Base-by-base conservation (phyloP, 2,888 invertebrate genomes). In the Apodemia mormo region DNA sequence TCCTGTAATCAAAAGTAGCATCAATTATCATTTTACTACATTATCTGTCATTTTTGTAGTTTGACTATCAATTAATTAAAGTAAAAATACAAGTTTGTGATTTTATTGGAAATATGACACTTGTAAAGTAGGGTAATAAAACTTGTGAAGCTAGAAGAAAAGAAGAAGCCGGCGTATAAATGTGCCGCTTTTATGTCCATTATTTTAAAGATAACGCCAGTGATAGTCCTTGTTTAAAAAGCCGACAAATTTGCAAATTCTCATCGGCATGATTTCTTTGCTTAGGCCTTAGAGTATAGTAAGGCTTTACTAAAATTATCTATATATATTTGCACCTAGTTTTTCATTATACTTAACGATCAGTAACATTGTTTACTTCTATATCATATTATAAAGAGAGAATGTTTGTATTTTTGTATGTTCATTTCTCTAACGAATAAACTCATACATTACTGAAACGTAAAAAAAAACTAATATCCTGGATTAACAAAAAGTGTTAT, bases 41-140 rank as follows among this genome's bases (percentile, higher is more conserved):
- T 49, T 49, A 49, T 49, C 49, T 49, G 49, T 49, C 49, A 49
- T 49, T 49, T 49, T 49, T 6, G 49, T 49, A 54, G 54, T 22
- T 22, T n/a, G 22, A 22, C 54, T 54, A 54, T 54, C 54, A 54
- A 54, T 54, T 54, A 54, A 54, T 54, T 54, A 54, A 54, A 54
- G 54, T 54, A 54, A 54, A 49, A 54, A 54, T 54, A 22, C 54
- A 54, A 54, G 54, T 54, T 54, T 54, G 54, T 54, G 54, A 22
- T n/a, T 54, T 54, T 54, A 54, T 54, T 8, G 54, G 54, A 54
- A 54, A 54, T 54, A 54, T 54, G 54, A 54, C 54, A 54, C 54
- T 54, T 54, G 54, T 54, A 22, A 54, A 54, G 54, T 54, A 22
- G 54, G 54, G 54, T 54, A 22, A 54, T 54, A 54, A 54, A 54